Evolutionary conservation across 2,888 invertebrate genomes (phyloP), one percentile per base, ranked within the genome.

Genomic region (Ischnura elegans): DNA sequence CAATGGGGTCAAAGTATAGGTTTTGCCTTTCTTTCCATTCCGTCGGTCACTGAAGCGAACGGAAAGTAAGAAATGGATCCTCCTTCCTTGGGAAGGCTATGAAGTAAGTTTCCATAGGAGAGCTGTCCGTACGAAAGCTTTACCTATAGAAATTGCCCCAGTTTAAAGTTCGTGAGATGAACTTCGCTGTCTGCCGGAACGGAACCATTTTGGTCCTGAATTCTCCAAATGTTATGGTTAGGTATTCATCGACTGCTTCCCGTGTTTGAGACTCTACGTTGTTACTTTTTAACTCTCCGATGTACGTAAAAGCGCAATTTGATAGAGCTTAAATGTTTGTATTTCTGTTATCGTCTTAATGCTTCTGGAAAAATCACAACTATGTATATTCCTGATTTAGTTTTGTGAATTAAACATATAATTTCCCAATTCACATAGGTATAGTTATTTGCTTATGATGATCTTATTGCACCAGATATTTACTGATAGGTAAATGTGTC

Each of bases 1-100:
- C 43, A 90, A 90, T 61, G 90, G 43, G 90, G 90, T 90, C 90
- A 61, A 61, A 90, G 90, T 43, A 55, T 61, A 43, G 76, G 76
- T 76, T 61, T 8, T 76, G 76, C 61, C 90, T 61, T 90, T 29
- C 43, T 61, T 90, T 90, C 90, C 42, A 25, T 90, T 90, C 61
- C 16, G 61, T 42, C 45, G 90, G 90, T 66, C 43, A 43, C n/a
- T 90, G 90, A 61, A 66, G 66, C n/a, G 90, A 90, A 90, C 55
- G 61, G 43, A 90, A 90, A 90, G 61, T 61, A 90, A 90, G 45
- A 51, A 51, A 90, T 90, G 43, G 36, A 61, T 61, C 66, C 45
- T 42, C 42, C 87, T 36, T 29, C 76, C 5, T 25, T 61, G 25
- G 61, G 2, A 61, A 61, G 61, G 25, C 16, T 19, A 51, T 6